Conservation (phyloP, 2,797 vertebrate genomes). For the Onychomys leucogaster region DNA sequence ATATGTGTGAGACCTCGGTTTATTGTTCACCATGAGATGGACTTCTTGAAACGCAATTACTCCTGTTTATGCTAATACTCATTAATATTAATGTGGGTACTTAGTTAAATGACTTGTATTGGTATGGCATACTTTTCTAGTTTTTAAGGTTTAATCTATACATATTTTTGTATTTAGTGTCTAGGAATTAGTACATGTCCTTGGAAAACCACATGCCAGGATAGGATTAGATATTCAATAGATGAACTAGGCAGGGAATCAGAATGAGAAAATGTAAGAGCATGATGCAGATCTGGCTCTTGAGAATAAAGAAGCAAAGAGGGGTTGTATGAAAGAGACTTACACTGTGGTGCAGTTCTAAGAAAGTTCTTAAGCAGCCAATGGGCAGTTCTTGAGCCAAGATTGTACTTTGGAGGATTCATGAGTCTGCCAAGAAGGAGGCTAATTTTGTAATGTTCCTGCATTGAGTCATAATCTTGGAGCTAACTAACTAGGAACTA, state of each 20-base stretch:
- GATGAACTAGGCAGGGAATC: neutral
- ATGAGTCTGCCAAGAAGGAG: neutral
- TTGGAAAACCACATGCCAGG: neutral
- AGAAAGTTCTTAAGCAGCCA: neutral
- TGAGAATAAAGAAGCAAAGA: neutral
- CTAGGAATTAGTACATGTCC: neutral
- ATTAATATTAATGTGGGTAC: no score
- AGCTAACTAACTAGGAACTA: no score
- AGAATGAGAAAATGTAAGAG: neutral
- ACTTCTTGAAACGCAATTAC: neutral
- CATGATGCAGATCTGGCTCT: neutral
- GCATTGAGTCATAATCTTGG: neutral
- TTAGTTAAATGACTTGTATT: neutral
- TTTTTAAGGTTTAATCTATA: neutral
- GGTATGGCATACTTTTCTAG: neutral
- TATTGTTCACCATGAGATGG: neutral
- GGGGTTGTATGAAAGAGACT: neutral
- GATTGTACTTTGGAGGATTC: neutral
- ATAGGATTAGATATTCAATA: neutral
- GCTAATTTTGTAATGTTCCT: neutral
- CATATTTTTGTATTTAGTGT: neutral
- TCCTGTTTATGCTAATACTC: neutral
- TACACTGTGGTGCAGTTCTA: neutral
- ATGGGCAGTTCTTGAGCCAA: neutral
- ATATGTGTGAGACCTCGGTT: neutral